These are phyloP conservation scores for Drosophila neoperkinsi DNA, from an alignment of 2,888 invertebrate genomes.

Conservation along the genomic window DNA sequence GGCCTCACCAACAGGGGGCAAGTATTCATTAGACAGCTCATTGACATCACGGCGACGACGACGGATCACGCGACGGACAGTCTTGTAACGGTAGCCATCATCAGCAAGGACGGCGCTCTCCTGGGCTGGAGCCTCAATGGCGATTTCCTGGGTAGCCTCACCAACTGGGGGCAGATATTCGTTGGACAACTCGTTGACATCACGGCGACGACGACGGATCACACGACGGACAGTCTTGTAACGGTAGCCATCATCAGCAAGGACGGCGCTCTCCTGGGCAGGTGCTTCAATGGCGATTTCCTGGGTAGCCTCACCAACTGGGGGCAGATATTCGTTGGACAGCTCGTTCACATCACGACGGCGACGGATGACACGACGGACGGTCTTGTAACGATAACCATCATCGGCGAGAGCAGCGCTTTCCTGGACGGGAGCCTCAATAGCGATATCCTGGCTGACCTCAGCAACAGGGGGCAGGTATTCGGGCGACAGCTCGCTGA, in stretches of 20 bases:
- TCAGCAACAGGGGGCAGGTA: constrained; percentile 70
- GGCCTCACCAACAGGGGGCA: constrained; percentile 66
- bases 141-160: constrained; percentile 39
- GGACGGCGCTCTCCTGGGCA: constrained; percentile 35
- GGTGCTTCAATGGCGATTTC: constrained; percentile 24
- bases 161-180: constrained; percentile 61
- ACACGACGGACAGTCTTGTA: constrained; percentile 68
- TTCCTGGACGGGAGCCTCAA: constrained; percentile 37
- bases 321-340: constrained; percentile 51
- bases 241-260: constrained; percentile 64
- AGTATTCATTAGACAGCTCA: constrained; percentile 68
- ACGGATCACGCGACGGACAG: constrained; percentile 70
- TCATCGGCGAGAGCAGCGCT: constrained; percentile 60
- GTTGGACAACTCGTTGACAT: constrained; percentile 47
- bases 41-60: constrained; percentile 78
- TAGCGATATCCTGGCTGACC: constrained; percentile 26
- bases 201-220: constrained; percentile 56
- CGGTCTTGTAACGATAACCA: constrained; percentile 77
- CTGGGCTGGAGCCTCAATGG: constrained; percentile 36
- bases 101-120: constrained; percentile 60
- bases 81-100: constrained; percentile 77
- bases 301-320: constrained; percentile 30
- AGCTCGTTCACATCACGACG: constrained; percentile 78
- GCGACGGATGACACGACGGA: constrained; percentile 70
- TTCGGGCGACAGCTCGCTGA: constrained; percentile 69